Base-by-base conservation (phyloP, 2,888 invertebrate species). In the Hirtodrosophila duncani region DNA sequence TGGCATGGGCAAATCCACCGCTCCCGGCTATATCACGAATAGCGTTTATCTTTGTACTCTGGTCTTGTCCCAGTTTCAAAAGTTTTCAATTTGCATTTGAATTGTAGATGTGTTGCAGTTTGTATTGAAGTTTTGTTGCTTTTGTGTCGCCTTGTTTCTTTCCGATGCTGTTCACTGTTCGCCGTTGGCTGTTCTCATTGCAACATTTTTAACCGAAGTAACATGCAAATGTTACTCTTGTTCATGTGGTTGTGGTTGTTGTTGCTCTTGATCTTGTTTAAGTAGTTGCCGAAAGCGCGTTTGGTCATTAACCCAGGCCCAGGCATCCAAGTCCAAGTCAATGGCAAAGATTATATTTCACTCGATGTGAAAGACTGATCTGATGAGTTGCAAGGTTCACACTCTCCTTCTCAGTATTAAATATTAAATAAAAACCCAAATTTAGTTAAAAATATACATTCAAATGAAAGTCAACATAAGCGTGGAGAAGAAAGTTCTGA, bases 21-120 rank as follows among this genome's bases (percentile, higher is more conserved):
- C 79, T 74, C 24, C 29, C 21, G 72, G 72, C 75, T 39, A 48
- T 42, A 36, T 59, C 72, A 70, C 74, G 75, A 75, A 38, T 60
- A 55, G 43, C 53, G 67, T 44, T 62, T 62, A 74, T 63, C 61
- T 51, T 17, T 23, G 20, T 30, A 30, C 14, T 26, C 37, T n/a
- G n/a, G n/a, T n/a, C n/a, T n/a, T n/a, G n/a, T n/a, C n/a, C n/a
- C n/a, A n/a, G n/a, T n/a, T n/a, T n/a, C n/a, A n/a, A n/a, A n/a
- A n/a, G n/a, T n/a, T n/a, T n/a, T 9, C 21, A 24, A 30, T 53
- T 34, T 38, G 14, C 16, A n/a, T 37, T 14, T 10, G 4, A 30
- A 11, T 31, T 33, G 44, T 30, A 29, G 17, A 33, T 37, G 18
- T 67, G 78, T 58, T 59, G 74, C 70, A 74, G 66, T 71, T 71